Evolutionary conservation across 2,113 vertebrate species (phyloP), one percentile per base, ranked within the genome.

Genomic region (Psittacus erithacus): DNA sequence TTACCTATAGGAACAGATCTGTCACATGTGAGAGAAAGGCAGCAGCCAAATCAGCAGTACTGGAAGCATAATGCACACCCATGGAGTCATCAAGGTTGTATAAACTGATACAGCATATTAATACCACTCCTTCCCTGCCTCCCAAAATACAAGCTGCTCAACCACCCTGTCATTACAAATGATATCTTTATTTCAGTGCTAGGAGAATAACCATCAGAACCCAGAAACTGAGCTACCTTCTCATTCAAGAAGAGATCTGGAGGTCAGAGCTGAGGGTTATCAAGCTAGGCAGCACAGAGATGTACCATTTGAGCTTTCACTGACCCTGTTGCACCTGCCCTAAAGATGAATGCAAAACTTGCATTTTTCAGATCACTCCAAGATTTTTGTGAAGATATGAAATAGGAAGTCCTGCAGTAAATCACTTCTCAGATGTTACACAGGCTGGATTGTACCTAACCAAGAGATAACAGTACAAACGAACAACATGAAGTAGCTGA

Each of bases 51-150:
- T 46, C 31, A 84, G 74, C 44, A 53, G 19, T 13, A 76, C 35
- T 80, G 63, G 78, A 80, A 87, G 49, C 35, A 50, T 18, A 89
- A 86, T 3, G 2, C 12, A 39, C 43, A 41, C 11, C 67, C 68
- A 80, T 57, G 47, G 52, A 82, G 73, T 68, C 91, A 78, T 65
- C 17, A 8, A 63, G 83, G 47, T 91, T 82, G 87, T 31, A 73
- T 52, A 92, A 95, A 94, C 60, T 60, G 73, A 87, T 50, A 73
- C 6, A 79, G 65, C 70, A 82, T 68, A 96, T 68, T 50, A 77
- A 81, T 29, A 59, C 16, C 22, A 22, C 50, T 44, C 73, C 41
- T 64, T 70, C 64, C 68, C 65, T 68, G 47, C 39, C 35, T 70
- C 65, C 60, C 77, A 55, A 75, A 94, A 90, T 28, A 89, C 16